Conservation (phyloP, 1,140 invertebrate species). For the Arctopsyche grandis region DNA sequence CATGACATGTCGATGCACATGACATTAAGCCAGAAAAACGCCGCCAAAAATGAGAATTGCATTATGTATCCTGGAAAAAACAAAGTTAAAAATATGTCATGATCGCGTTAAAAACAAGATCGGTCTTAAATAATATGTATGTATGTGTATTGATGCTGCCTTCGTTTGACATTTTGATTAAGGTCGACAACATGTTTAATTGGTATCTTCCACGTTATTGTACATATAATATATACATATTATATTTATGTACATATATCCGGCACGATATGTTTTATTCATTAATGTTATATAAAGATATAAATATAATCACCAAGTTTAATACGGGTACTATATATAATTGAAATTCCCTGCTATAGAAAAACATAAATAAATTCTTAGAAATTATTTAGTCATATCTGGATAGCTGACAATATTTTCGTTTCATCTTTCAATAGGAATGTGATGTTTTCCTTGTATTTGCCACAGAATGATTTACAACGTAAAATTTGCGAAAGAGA, state of each 20-base stretch:
- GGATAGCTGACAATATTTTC: too few relatives aligned
- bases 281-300: neutral
- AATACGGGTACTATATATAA: too few relatives aligned
- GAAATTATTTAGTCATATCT: too few relatives aligned
- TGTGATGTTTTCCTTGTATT: too few relatives aligned
- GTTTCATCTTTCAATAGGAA: too few relatives aligned
- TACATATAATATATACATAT: too few relatives aligned
- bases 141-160: neutral
- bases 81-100: neutral
- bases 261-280: neutral
- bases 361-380: too few relatives aligned
- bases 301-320: neutral
- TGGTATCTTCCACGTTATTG: too few relatives aligned
- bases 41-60: conserved; percentile 73
- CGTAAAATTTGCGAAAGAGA: too few relatives aligned
- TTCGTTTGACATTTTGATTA: neutral
- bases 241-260: too few relatives aligned
- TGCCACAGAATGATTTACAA: too few relatives aligned
- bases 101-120: neutral
- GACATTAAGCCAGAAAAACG: conserved; percentile 78
- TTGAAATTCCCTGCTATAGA: too few relatives aligned
- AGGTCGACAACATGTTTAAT: neutral
- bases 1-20: conserved; percentile 77
- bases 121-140: neutral
- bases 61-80: conserved; percentile 68